Evolutionary conservation across 2,888 invertebrate species (phyloP).

Genomic region (Ormia ochracea): DNA sequence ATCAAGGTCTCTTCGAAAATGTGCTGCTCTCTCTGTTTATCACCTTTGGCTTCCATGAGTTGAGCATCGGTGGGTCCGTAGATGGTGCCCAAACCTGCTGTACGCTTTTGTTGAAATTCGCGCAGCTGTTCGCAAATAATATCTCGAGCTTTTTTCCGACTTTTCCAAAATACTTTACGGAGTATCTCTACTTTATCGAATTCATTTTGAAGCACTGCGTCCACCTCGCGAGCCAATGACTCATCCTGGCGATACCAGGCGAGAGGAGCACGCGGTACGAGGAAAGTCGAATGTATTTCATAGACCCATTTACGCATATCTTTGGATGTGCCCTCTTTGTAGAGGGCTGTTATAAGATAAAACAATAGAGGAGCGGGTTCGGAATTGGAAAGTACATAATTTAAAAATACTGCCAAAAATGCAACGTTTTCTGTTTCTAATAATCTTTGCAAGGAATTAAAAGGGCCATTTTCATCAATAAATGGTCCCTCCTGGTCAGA

Average conservation of each 20-base stretch:
- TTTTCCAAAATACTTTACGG: slow-evolving; percentile 92
- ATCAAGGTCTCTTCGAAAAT: slow-evolving; percentile 85
- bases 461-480: slow-evolving; percentile 91
- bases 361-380: slow-evolving; percentile 84
- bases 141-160: slow-evolving; percentile 82
- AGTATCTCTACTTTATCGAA: slow-evolving; percentile 93
- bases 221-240: slow-evolving; percentile 91
- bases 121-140: slow-evolving; percentile 75
- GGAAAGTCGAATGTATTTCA: slow-evolving; percentile 97
- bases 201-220: slow-evolving; percentile 89
- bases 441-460: slow-evolving; percentile 88
- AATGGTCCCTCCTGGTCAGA: slow-evolving; percentile 89
- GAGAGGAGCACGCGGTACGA: slow-evolving; percentile 87
- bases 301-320: slow-evolving; percentile 99
- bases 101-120: slow-evolving; percentile 87
- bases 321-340: slow-evolving; percentile 88
- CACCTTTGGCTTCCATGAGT: slow-evolving; percentile 87
- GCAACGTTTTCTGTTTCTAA: slow-evolving; percentile 87
- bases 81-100: slow-evolving; percentile 91
- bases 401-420: slow-evolving; percentile 95
- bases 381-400: slow-evolving; percentile 90
- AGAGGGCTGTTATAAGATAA: slow-evolving; percentile 94
- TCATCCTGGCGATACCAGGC: slow-evolving; percentile 79
- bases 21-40: slow-evolving; percentile 85
- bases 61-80: slow-evolving; percentile 91